Evolutionary conservation across 1,140 invertebrate genomes (phyloP).

Genomic region (Euwallacea fornicatus): DNA sequence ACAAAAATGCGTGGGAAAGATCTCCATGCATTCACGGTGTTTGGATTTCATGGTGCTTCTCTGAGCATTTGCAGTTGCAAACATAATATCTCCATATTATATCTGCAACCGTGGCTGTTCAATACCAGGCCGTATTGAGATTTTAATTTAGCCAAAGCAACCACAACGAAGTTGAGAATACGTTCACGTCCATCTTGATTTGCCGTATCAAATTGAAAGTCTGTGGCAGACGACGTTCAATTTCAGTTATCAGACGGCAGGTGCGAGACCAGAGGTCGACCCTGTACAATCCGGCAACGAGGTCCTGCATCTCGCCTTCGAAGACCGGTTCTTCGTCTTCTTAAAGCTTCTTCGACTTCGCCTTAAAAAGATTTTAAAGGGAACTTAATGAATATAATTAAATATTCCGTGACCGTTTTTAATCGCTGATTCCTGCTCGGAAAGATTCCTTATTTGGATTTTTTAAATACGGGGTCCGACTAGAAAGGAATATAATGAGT

Average conservation of each 20-base stretch:
- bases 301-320: neutral
- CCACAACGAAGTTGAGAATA: conserved; percentile 4
- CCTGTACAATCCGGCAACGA: conserved; percentile 14
- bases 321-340: conserved; percentile 13
- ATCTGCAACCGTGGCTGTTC: neutral
- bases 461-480: neutral
- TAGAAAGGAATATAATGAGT: too few relatives aligned
- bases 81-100: neutral
- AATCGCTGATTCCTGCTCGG: neutral
- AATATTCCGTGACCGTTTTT: conserved; percentile 9
- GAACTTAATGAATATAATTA: conserved; percentile 23
- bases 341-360: conserved; percentile 15
- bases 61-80: too few relatives aligned
- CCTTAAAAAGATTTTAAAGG: conserved; percentile 26
- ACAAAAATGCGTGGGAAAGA: too few relatives aligned
- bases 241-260: conserved; percentile 23
- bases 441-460: conserved; percentile 12
- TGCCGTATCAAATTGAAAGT: conserved; percentile 28
- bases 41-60: too few relatives aligned
- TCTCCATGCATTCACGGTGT: too few relatives aligned
- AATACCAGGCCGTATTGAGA: neutral
- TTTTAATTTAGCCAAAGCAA: neutral
- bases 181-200: conserved; percentile 26
- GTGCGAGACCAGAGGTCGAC: conserved; percentile 21
- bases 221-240: conserved; percentile 19